A percentile compares a stretch with the other conserved stretches of the same genome.
Evolutionary conservation across 2,797 vertebrate species (phyloP).

Genomic region (Anniella stebbinsi): DNA sequence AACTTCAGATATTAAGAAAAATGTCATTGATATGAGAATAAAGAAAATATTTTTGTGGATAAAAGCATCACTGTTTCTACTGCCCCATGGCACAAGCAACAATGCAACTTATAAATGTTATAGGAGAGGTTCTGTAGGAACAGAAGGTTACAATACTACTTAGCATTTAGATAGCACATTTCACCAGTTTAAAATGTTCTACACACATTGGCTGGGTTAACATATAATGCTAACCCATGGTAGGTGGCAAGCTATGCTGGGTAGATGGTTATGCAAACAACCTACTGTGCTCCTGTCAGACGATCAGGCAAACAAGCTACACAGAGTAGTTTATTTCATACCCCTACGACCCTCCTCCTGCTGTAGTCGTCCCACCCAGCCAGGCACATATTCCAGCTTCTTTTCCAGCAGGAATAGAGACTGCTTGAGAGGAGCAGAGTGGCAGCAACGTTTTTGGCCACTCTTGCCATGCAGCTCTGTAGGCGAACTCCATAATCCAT

Average conservation of each 20-base stretch:
- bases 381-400: neutral
- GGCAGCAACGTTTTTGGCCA: too few species aligned
- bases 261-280: too few species aligned
- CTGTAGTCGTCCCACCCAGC: neutral
- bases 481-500: too few species aligned
- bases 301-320: too few species aligned
- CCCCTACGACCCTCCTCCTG: too few species aligned
- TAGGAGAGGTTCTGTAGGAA: neutral
- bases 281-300: too few species aligned
- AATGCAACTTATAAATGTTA: neutral
- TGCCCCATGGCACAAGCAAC: conserved; percentile 46
- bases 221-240: too few species aligned
- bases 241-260: too few species aligned
- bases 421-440: too few species aligned
- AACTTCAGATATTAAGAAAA: conserved; percentile 63
- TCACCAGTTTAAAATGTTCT: neutral
- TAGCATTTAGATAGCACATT: neutral
- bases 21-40: conserved; percentile 50
- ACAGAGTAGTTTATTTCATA: too few species aligned
- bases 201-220: neutral
- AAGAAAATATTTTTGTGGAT: conserved; percentile 36
- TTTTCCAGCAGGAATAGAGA: too few species aligned
- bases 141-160: neutral
- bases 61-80: conserved; percentile 52
- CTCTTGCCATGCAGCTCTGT: too few species aligned